phyloP scores from a whole-genome alignment of 2,113 vertebrate genomes.

The Perca fluviatilis region DNA sequence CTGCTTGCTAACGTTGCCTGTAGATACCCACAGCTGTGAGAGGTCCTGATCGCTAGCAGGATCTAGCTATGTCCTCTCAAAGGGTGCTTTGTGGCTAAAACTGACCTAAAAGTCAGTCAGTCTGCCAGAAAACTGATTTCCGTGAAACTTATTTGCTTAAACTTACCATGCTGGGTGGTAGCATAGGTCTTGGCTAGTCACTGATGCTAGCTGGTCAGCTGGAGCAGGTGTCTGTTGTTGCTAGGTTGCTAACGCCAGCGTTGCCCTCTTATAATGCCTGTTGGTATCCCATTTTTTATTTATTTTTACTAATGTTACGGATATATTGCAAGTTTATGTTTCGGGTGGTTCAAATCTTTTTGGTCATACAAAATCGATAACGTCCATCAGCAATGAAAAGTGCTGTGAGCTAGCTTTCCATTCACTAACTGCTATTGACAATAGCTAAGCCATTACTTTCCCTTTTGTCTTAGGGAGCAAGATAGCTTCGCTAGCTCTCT shows the following conservation, averaged over 20 bases:
- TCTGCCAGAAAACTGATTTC: not conserved
- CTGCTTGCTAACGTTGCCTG: slow-evolving; percentile 72
- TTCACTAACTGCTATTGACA: slow-evolving; percentile 68
- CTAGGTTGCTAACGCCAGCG: slow-evolving; percentile 79
- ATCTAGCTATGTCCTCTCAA: not conserved
- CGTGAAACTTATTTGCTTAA: slow-evolving; percentile 25
- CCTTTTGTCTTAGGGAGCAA: slow-evolving; percentile 80
- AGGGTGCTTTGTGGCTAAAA: not conserved
- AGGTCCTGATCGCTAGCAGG: slow-evolving; percentile 43
- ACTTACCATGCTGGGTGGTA: slow-evolving; percentile 49
- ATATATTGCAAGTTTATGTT: slow-evolving; percentile 30
- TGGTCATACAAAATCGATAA: not conserved
- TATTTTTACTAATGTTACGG: slow-evolving; percentile 31
- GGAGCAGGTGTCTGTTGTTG: slow-evolving; percentile 82
- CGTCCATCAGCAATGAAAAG: slow-evolving; percentile 28
- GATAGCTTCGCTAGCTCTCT: slow-evolving; percentile 77
- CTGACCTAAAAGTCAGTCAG: not conserved
- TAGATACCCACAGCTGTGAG: slow-evolving; percentile 50
- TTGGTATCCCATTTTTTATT: slow-evolving; percentile 30
- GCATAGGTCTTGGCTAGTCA: slow-evolving; percentile 61
- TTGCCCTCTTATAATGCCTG: slow-evolving; percentile 69
- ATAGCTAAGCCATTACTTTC: slow-evolving; percentile 83
- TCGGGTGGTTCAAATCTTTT: not conserved
- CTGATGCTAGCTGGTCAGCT: slow-evolving; percentile 82
- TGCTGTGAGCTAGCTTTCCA: slow-evolving; percentile 43